phyloP scores from a whole-genome alignment of 2,797 vertebrate genomes.

The Phyllotis vaccarum region DNA sequence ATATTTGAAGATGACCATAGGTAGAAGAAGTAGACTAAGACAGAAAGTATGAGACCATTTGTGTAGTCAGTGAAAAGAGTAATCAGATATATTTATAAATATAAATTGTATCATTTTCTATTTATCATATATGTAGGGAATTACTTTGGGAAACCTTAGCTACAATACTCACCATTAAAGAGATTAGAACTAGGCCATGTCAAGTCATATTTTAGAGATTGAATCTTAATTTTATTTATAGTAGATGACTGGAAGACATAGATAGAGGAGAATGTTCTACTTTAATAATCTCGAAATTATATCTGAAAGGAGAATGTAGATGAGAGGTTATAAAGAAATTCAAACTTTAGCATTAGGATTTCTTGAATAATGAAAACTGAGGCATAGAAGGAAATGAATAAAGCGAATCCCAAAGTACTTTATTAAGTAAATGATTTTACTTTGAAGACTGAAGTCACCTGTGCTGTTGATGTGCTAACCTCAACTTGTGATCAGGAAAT shows the following conservation, averaged over 20 bases:
- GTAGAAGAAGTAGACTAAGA: neutral
- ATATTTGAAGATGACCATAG: neutral
- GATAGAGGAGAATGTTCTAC: neutral
- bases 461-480: neutral
- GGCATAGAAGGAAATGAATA: neutral
- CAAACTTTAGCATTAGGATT: neutral
- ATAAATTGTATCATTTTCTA: fast-evolving
- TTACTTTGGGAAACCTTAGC: neutral
- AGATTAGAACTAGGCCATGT: neutral
- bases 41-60: neutral
- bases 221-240: neutral
- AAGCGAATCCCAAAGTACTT: neutral
- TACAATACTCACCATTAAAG: neutral
- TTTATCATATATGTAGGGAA: neutral
- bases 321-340: neutral
- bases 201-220: neutral
- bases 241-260: neutral
- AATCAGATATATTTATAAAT: neutral
- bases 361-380: constrained; percentile 1
- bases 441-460: constrained; percentile 35
- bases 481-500: constrained; percentile 63
- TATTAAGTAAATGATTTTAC: neutral
- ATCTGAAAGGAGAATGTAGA: neutral
- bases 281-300: too few relatives aligned
- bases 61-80: neutral